Conservation (phyloP, 2,797 vertebrate species). For the Sciaenops ocellatus region DNA sequence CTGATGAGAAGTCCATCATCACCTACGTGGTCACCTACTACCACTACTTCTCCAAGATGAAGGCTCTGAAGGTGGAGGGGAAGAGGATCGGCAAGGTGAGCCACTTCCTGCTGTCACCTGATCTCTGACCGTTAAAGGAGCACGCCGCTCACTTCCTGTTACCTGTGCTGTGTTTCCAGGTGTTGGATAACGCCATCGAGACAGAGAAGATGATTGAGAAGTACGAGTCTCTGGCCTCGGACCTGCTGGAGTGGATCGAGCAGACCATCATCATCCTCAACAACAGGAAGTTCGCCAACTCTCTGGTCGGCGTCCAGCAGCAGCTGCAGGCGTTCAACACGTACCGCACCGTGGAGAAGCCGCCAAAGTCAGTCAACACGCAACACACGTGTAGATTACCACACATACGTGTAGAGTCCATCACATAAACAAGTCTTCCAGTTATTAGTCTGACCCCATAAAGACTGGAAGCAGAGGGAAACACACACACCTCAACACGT, state of each 20-base stretch:
- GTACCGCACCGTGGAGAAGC: slow-evolving; percentile 97
- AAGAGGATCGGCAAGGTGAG: slow-evolving; percentile 96
- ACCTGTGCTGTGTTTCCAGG: slow-evolving; percentile 69
- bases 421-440: too few relatives aligned
- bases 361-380: slow-evolving; percentile 90
- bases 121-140: neutral
- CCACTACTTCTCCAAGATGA: slow-evolving; percentile 99
- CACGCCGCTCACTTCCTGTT: fast-evolving
- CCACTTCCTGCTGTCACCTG: neutral
- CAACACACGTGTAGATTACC: neutral
- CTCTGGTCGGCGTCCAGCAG: slow-evolving; percentile 95
- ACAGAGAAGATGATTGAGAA: slow-evolving; percentile 99
- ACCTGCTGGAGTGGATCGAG: slow-evolving; percentile 98
- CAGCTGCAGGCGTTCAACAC: slow-evolving; percentile 99
- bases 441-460: too few relatives aligned
- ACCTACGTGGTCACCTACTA: slow-evolving; percentile 98
- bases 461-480: too few relatives aligned
- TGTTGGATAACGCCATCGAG: slow-evolving; percentile 96
- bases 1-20: slow-evolving; percentile 99
- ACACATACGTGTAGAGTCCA: too few relatives aligned
- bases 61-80: slow-evolving; percentile 97
- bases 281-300: slow-evolving; percentile 98
- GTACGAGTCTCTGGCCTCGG: slow-evolving; percentile 96
- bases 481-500: too few relatives aligned
- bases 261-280: slow-evolving; percentile 99